Evolutionary conservation across 2,888 invertebrate species (phyloP).

Genomic region (Aelia acuminata): DNA sequence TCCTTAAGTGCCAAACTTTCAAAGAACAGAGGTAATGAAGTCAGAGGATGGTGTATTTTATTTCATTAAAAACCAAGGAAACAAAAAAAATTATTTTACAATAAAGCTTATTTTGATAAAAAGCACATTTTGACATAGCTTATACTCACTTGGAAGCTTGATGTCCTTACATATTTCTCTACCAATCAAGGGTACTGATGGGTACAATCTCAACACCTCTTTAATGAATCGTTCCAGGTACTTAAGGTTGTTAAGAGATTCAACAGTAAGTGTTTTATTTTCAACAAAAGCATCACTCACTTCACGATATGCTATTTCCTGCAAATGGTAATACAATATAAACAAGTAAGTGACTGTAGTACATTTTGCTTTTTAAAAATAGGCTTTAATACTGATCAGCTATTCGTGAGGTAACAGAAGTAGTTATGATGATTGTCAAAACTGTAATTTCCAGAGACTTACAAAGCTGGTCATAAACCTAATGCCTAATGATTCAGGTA

Average conservation of each 20-base stretch:
- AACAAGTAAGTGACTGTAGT: neutral
- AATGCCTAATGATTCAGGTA: too few relatives aligned
- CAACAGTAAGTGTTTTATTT: constrained; percentile 11
- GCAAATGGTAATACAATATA: neutral
- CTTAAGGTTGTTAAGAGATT: constrained; percentile 16
- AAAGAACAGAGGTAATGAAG: too few relatives aligned
- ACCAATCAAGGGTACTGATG: constrained; percentile 46
- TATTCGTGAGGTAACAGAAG: neutral
- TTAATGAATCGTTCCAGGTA: constrained; percentile 62
- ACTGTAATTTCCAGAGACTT: too few relatives aligned
- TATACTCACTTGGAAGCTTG: constrained; percentile 51
- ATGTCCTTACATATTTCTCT: constrained; percentile 53
- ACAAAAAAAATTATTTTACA: too few relatives aligned
- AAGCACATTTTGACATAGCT: too few relatives aligned
- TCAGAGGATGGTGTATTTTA: too few relatives aligned
- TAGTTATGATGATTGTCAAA: too few relatives aligned
- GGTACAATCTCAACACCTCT: constrained; percentile 61
- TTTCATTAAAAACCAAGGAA: too few relatives aligned
- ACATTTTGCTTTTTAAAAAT: neutral
- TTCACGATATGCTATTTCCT: constrained; percentile 49
- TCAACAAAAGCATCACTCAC: neutral
- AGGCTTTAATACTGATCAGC: too few relatives aligned
- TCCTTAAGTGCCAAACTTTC: too few relatives aligned
- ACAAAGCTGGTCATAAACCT: too few relatives aligned
- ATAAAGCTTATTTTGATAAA: too few relatives aligned